Base-by-base conservation (phyloP, 2,113 vertebrate genomes). In the Uropsilus gracilis region DNA sequence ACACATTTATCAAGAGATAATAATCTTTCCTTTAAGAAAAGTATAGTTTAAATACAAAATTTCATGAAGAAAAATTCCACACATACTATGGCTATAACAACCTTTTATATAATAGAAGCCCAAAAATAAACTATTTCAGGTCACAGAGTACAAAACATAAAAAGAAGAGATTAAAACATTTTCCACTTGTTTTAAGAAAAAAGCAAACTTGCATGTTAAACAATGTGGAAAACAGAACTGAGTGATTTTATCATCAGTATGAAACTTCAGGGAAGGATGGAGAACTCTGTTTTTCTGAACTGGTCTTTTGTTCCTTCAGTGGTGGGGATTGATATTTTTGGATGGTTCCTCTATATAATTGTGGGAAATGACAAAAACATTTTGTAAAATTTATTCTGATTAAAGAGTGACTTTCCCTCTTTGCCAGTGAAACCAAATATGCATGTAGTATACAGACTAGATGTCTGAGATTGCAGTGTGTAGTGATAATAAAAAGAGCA, bases 31-130 rank as follows among this genome's bases (percentile, higher is more conserved):
- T 26, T 76, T 32, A 34, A 22, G 61, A 72, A 71, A 13, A 98
- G 99, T 99, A 99, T 99, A 99, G 99, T 99, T 99, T 99, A 99
- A 99, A 99, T 98, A 99, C 98, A 99, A 99, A 99, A 99, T 98
- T 53, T 98, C 98, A 98, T 98, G 98, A 99, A 98, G 98, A 99
- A 98, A 99, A 99, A 98, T 98, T 98, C 98, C 99, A 98, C 99
- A 99, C 99, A 99, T 98, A 98, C 97, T 99, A 98, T 98, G 98
- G 98, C 99, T 98, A 99, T 98, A 98, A 98, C 98, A 99, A 98
- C 98, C 98, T 73, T 90, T 66, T 61, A 88, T 98, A 99, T 98
- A 98, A 98, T 97, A 98, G n/a, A n/a, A 99, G 98, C 98, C 98
- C 98, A 98, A 98, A 98, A 97, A 98, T 97, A 98, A 98, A 98